Conservation (phyloP, 1,140 invertebrate genomes). For the Dendrolimus kikuchii region DNA sequence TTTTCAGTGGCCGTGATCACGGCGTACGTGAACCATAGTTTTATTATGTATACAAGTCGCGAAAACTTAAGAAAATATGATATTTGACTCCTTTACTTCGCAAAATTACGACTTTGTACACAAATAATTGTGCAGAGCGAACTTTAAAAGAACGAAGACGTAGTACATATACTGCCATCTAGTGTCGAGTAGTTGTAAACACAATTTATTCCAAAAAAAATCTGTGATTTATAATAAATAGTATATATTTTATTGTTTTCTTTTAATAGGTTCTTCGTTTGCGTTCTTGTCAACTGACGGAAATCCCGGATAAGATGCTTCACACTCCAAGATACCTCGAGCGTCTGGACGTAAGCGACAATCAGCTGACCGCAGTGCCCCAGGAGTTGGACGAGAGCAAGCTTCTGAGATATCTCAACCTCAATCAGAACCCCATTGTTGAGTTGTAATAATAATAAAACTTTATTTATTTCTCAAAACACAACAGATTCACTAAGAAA, state of each 20-base stretch:
- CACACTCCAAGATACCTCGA: constrained; percentile 77
- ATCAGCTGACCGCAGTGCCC: constrained; percentile 76
- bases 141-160: too few species aligned
- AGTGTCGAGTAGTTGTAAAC: constrained; percentile 2
- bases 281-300: constrained; percentile 75
- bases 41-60: too few species aligned
- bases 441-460: too few species aligned
- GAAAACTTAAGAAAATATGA: too few species aligned
- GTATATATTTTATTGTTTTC: neutral
- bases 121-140: too few species aligned
- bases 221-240: neutral
- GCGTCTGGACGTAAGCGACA: constrained; percentile 79
- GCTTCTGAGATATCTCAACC: constrained; percentile 73
- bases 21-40: too few species aligned
- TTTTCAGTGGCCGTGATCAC: too few species aligned
- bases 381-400: constrained; percentile 73
- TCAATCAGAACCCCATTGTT: constrained; percentile 80
- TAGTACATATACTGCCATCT: too few species aligned
- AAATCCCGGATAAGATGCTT: constrained; percentile 76
- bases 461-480: too few species aligned
- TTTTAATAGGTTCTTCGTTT: constrained; percentile 75
- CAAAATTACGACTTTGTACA: too few species aligned
- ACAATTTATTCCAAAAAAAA: neutral
- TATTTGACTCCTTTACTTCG: too few species aligned
- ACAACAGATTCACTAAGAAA: too few species aligned